A percentile compares a stretch with the other conserved stretches of the same genome.
Conservation (phyloP, 2,113 vertebrate genomes). For the Xiphophorus maculatus region DNA sequence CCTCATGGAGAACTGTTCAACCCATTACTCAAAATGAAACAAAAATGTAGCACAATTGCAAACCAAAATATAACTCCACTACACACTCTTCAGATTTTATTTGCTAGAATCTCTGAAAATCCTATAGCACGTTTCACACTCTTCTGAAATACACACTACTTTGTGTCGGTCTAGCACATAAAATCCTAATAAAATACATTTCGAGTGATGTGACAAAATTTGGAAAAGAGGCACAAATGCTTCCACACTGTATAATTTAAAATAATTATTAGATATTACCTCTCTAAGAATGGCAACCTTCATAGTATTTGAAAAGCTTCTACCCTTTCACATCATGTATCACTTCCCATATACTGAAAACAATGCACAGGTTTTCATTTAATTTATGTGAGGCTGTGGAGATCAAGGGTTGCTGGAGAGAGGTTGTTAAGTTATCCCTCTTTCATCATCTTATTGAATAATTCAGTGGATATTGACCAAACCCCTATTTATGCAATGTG, state of each 20-base stretch:
- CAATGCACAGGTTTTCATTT: slow-evolving; percentile 3
- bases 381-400: slow-evolving; percentile 23
- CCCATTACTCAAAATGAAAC: no score
- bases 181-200: not conserved
- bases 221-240: not conserved
- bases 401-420: slow-evolving; percentile 34
- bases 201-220: no score
- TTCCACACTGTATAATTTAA: not conserved
- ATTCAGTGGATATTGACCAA: slow-evolving; percentile 78
- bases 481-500: slow-evolving; percentile 61
- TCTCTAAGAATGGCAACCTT: not conserved
- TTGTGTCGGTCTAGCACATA: not conserved
- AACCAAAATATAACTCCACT: no score
- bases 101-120: no score
- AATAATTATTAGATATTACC: not conserved
- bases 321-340: not conserved
- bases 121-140: no score
- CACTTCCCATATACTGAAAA: slow-evolving; percentile 19
- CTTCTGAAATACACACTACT: not conserved
- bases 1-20: no score
- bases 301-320: not conserved
- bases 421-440: slow-evolving; percentile 61
- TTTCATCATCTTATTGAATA: slow-evolving; percentile 71
- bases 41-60: no score
- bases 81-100: no score